Evolutionary conservation across 64 coral and sea anemone genomes (phyloP).

Genomic region (Pachyseris speciosa): DNA sequence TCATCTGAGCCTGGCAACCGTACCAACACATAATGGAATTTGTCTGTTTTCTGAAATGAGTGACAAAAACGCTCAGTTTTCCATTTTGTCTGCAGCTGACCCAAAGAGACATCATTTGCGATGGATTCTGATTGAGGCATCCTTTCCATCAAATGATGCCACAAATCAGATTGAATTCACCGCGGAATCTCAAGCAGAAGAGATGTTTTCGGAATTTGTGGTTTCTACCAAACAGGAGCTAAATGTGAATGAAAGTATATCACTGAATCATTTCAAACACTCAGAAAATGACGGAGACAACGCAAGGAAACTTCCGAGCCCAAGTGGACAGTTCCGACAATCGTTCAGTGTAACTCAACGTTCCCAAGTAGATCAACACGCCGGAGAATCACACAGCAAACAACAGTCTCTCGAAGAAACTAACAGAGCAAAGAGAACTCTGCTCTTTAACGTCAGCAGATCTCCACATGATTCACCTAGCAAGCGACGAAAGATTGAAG

Average conservation of each 20-base stretch:
- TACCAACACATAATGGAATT: constrained; percentile 3
- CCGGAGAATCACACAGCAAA: neutral
- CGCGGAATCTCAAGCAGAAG: no score
- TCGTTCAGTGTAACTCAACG: neutral
- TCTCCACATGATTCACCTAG: neutral
- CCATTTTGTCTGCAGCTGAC: constrained; percentile 42
- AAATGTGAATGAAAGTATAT: no score
- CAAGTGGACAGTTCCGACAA: neutral
- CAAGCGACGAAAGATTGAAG: constrained; percentile 2
- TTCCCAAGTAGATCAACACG: neutral
- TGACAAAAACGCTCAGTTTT: constrained; percentile 10
- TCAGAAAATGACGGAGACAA: no score
- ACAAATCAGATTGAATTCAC: neutral
- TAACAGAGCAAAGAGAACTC: neutral
- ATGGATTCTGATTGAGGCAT: constrained; percentile 45
- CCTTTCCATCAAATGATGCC: neutral
- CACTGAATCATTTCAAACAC: no score
- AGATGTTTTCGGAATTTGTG: no score
- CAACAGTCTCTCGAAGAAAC: neutral
- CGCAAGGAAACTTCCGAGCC: neutral
- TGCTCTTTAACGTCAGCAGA: neutral
- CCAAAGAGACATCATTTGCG: constrained; percentile 24
- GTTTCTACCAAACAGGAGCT: no score
- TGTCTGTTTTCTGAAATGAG: constrained; percentile 24
- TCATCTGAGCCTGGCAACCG: neutral